Evolutionary conservation across 2,113 vertebrate species (phyloP), one percentile per base, ranked within the genome.

Genomic region (Ahaetulla prasina): DNA sequence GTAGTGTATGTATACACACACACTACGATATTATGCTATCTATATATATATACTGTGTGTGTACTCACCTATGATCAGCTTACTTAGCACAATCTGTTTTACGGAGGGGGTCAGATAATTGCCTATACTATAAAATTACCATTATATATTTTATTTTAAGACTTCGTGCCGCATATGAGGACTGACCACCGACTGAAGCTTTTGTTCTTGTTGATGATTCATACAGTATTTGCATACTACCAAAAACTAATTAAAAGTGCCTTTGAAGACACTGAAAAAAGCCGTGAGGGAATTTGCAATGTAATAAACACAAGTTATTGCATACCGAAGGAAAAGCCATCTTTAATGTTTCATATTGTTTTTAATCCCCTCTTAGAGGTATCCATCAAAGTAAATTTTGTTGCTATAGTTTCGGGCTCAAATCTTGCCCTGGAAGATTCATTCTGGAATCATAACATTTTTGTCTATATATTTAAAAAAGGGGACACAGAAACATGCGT

Each of bases 181-280:
- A 80, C 45, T 85, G 45, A 74, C n/a, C 88, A 63, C n/a, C 30
- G 12, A 18, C 3, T 52, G 55, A 92, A 49, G 54, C 8, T 87
- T 52, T 80, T 63, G 35, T 50, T 90, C 60, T 10, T 12, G 25
- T n/a, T 53, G 49, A 27, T 63, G 85, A 47, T 52, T 92, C 30
- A 43, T 57, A 86, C 50, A 89, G 74, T 89, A 86, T 92, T 35
- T 90, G 30, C 27, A 47, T 92, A 63, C 45, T 86, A 92, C 88
- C 88, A 63, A 92, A 92, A 92, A n/a, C 50, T 89, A 47, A 39
- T 60, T 57, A 49, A 50, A 92, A 92, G 92, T 92, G 92, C 92
- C 92, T 92, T 92, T 85, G 45, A 45, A 57, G 92, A 92, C 88
- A 89, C 88, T 85, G 74, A 57, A 86, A 80, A 80, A 39, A 25